Percentiles rank a stretch among this genome's conserved stretches.
Conservation (phyloP, 2,888 invertebrate genomes). For the Coenonympha glycerion region DNA sequence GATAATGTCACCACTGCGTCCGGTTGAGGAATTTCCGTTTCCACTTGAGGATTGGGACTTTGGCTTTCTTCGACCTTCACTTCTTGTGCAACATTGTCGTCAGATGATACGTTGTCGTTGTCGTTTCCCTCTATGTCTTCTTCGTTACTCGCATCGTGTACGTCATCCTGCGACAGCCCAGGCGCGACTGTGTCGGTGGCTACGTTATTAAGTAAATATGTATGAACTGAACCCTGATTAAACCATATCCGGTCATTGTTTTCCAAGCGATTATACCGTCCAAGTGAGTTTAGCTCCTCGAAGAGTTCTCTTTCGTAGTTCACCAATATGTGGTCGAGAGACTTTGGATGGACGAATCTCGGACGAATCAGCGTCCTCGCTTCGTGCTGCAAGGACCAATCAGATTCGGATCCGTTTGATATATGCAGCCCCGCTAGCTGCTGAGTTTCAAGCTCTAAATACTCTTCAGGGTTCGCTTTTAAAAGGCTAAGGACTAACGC, state of each 20-base stretch:
- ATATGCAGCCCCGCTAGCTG: conserved; percentile 75
- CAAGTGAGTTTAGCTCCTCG: conserved; percentile 83
- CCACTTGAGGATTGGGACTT: conserved; percentile 30
- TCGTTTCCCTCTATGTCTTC: too few relatives aligned
- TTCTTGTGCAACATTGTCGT: conserved; percentile 68
- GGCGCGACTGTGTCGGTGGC: conserved; percentile 66
- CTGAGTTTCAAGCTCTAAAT: conserved; percentile 76
- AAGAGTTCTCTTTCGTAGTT: conserved; percentile 84
- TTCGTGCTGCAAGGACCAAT: conserved; percentile 79
- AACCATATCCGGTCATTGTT: conserved; percentile 67
- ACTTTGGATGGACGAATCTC: conserved; percentile 82
- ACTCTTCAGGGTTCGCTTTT: conserved; percentile 83
- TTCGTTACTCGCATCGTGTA: conserved; percentile 39
- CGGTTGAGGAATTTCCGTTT: conserved; percentile 32
- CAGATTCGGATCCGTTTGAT: conserved; percentile 82
- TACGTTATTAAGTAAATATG: conserved; percentile 70
- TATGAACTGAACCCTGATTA: conserved; percentile 59
- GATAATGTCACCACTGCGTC: conserved; percentile 64
- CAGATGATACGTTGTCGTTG: conserved; percentile 64
- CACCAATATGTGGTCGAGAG: conserved; percentile 80
- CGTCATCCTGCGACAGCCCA: conserved; percentile 49
- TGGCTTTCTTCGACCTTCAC: conserved; percentile 62
- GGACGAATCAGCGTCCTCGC: conserved; percentile 76
- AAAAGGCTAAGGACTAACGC: conserved; percentile 87
- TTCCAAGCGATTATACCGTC: conserved; percentile 59